These are phyloP conservation scores for Diorhabda elongata DNA, from an alignment of 1,140 invertebrate genomes.

Conservation along the genomic window DNA sequence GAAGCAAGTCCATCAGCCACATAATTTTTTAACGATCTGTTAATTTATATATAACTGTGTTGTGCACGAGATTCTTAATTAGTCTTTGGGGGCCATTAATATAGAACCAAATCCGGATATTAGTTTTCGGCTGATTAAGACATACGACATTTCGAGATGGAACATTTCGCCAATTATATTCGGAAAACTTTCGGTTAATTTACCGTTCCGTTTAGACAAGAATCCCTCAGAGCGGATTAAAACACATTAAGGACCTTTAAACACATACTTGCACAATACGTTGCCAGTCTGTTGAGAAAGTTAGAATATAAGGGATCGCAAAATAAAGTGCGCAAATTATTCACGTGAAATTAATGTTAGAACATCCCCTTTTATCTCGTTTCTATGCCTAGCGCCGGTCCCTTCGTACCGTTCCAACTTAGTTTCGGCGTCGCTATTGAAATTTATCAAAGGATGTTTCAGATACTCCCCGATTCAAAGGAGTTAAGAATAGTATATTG, in stretches of 20 bases:
- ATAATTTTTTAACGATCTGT: too few relatives aligned
- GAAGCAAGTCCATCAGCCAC: too few relatives aligned
- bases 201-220: neutral
- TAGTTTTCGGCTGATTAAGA: too few relatives aligned
- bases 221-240: neutral
- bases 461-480: neutral
- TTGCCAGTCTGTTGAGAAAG: neutral
- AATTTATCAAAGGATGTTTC: constrained; percentile 1
- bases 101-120: too few relatives aligned
- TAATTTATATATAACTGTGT: too few relatives aligned
- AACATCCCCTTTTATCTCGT: neutral
- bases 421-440: neutral
- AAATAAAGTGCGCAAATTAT: constrained; percentile 3
- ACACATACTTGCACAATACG: neutral
- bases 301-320: neutral
- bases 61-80: too few relatives aligned
- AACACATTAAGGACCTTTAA: neutral
- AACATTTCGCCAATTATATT: too few relatives aligned
- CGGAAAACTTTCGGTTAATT: neutral
- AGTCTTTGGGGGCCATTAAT: too few relatives aligned
- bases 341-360: constrained; percentile 2
- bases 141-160: too few relatives aligned
- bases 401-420: neutral
- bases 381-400: neutral
- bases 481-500: neutral